These are phyloP conservation scores for Anguilla marmorata DNA, from an alignment of 2,797 vertebrate species.

Conservation along the genomic window DNA sequence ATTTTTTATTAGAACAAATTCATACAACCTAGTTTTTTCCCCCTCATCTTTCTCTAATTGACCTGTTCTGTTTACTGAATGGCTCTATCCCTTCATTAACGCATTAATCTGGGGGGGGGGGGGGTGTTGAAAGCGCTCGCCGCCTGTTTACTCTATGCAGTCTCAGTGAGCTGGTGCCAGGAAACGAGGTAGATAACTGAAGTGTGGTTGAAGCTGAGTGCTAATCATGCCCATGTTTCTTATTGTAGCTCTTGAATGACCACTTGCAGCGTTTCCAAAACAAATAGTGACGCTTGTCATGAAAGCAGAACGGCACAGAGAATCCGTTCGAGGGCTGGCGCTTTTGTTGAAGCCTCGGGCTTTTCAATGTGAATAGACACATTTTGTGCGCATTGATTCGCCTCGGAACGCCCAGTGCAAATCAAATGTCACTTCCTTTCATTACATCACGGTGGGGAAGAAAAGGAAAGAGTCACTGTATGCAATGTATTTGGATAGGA, in stretches of 20 bases:
- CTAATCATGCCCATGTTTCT: conserved; percentile 53
- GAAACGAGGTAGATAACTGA: conserved; percentile 55
- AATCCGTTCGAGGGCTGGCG: not conserved
- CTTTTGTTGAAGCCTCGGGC: not conserved
- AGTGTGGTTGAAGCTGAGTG: conserved; percentile 49
- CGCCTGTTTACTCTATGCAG: not conserved
- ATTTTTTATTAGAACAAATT: conserved; percentile 24
- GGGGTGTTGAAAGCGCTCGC: not conserved
- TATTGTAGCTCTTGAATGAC: conserved; percentile 53
- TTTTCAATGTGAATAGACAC: not conserved
- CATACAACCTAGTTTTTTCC: conserved; percentile 7
- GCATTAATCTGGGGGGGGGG: not conserved
- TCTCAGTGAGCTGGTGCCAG: conserved; percentile 30
- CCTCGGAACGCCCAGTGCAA: not conserved
- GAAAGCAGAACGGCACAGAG: not conserved
- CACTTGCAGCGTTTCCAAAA: conserved; percentile 58
- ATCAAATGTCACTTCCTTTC: not conserved
- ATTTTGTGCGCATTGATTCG: not conserved
- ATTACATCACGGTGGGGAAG: not conserved
- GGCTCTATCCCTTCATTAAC: conserved; percentile 37
- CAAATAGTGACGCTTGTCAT: conserved; percentile 47
- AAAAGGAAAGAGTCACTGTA: not conserved
- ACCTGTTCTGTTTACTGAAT: conserved; percentile 43
- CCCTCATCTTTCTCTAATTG: conserved; percentile 18
- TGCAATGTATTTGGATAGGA: not conserved